Percentiles rank a stretch among this genome's conserved stretches.
Evolutionary conservation across 1,140 invertebrate species (phyloP).

Genomic region (Dendrolimus punctatus): DNA sequence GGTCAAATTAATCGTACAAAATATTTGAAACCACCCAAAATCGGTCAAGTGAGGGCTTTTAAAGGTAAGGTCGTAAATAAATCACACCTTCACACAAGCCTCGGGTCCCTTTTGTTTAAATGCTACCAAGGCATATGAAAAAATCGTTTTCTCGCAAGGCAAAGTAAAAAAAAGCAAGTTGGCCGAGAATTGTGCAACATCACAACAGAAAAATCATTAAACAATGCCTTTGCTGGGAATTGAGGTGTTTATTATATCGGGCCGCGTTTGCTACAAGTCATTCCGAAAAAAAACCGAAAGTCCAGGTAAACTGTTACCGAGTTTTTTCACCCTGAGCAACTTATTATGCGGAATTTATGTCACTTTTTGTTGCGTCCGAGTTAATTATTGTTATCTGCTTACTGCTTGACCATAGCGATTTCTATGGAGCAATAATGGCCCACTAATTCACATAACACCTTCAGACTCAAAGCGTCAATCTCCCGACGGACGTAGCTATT

Average conservation of each 20-base stretch:
- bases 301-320: conserved; percentile 54
- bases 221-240: conserved; percentile 64
- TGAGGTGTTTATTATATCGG: conserved; percentile 69
- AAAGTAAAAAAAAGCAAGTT: conserved; percentile 51
- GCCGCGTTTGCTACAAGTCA: conserved; percentile 43
- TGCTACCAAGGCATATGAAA: conserved; percentile 64
- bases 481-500: conserved; percentile 40
- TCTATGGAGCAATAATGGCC: conserved; percentile 62
- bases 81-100: conserved; percentile 64
- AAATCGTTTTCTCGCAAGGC: conserved; percentile 49
- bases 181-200: conserved; percentile 65
- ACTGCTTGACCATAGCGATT: conserved; percentile 58
- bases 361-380: conserved; percentile 65
- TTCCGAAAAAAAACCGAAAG: conserved; percentile 46
- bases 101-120: conserved; percentile 63
- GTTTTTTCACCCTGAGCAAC: conserved; percentile 48
- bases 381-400: conserved; percentile 70
- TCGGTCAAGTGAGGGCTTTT: conserved; percentile 47
- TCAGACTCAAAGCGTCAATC: conserved; percentile 57
- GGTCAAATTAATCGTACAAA: conserved; percentile 14
- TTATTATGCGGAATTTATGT: conserved; percentile 71
- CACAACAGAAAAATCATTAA: conserved; percentile 69
- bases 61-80: conserved; percentile 63
- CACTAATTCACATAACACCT: conserved; percentile 69
- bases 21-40: conserved; percentile 35